These are phyloP conservation scores for Metellina segmentata DNA, from an alignment of 2,888 invertebrate genomes.

Conservation along the genomic window DNA sequence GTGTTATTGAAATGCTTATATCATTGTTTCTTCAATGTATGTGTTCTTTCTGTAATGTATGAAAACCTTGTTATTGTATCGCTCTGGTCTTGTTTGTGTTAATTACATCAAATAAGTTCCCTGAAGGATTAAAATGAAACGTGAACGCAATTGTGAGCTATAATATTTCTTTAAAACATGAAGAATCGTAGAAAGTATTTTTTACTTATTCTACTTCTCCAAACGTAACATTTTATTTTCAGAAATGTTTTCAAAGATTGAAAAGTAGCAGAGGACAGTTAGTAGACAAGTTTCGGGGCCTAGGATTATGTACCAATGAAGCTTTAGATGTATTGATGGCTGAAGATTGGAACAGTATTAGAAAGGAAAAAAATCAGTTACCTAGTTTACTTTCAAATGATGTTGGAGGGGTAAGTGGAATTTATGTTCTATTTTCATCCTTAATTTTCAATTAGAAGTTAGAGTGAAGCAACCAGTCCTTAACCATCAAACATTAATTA, in stretches of 20 bases:
- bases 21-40: too few relatives aligned
- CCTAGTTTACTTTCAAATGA: not conserved
- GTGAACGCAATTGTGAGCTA: too few relatives aligned
- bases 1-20: too few relatives aligned
- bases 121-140: not conserved
- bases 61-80: too few relatives aligned
- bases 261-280: conserved; percentile 53
- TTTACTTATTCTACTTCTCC: too few relatives aligned
- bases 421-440: too few relatives aligned
- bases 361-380: conserved; percentile 4
- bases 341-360: conserved; percentile 51
- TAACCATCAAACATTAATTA: not conserved
- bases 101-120: too few relatives aligned
- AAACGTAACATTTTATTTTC: not conserved
- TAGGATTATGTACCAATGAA: conserved; percentile 22
- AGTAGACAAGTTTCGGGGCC: conserved; percentile 67
- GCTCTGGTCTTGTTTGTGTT: too few relatives aligned
- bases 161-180: too few relatives aligned
- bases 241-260: conserved; percentile 62
- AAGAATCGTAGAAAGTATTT: too few relatives aligned
- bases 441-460: not conserved
- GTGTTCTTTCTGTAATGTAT: too few relatives aligned
- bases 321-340: conserved; percentile 58
- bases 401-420: not conserved
- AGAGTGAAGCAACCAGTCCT: not conserved